Conservation (phyloP, 2,797 vertebrate species). For the Danio tinwini region DNA sequence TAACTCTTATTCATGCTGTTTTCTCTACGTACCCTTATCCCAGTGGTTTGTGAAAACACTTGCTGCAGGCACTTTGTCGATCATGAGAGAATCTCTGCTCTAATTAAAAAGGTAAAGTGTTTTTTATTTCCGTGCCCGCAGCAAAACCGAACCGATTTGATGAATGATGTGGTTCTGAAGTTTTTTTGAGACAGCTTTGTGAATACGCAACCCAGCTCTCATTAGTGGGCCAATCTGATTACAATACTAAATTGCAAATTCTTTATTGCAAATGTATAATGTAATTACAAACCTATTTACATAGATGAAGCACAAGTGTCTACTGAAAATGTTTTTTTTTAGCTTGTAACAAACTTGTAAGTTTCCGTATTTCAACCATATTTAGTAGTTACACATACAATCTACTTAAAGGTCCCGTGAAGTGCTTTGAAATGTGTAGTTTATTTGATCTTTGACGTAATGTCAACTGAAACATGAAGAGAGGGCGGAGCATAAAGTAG, state of each 20-base stretch:
- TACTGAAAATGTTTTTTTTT: not conserved
- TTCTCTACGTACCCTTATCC: not conserved
- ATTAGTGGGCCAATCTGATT: not conserved
- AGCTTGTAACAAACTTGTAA: too few relatives aligned
- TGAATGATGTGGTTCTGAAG: not conserved
- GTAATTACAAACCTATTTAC: not conserved
- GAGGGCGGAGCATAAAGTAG: too few relatives aligned
- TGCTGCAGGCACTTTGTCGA: not conserved
- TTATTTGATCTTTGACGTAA: too few relatives aligned
- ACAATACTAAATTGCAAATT: not conserved
- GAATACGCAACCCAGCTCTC: not conserved
- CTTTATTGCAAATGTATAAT: not conserved
- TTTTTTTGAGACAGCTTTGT: not conserved
- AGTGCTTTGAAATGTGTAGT: too few relatives aligned
- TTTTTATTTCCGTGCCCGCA: not conserved
- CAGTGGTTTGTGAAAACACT: not conserved
- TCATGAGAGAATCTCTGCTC: constrained; percentile 2
- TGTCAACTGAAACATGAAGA: too few relatives aligned
- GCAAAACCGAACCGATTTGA: not conserved
- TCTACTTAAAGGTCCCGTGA: too few relatives aligned
- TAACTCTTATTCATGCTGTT: too few relatives aligned
- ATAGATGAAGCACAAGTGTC: not conserved
- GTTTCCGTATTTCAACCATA: not conserved
- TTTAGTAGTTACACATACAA: not conserved
- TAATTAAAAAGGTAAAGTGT: not conserved